Base-by-base conservation (phyloP, 2,888 invertebrate species). In the Rotaria magnacalcarata region DNA sequence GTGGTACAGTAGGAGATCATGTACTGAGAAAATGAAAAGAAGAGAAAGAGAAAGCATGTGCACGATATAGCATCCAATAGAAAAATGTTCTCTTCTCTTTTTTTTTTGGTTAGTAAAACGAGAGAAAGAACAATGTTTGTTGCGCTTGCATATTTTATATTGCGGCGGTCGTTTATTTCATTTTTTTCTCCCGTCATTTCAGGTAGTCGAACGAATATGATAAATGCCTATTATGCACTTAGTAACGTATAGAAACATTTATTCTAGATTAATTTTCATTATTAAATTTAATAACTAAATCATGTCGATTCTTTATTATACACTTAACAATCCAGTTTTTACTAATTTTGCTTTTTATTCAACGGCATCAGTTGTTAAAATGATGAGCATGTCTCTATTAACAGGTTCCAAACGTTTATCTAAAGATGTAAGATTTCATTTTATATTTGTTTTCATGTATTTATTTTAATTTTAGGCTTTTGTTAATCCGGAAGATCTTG, bases 331-430 rank as follows among this genome's bases (percentile, higher is more conserved):
- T 47, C n/a, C 80, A 80, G 47, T 47, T n/a, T 80, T 80, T 47
- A n/a, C 80, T 11, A 80, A 80, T n/a, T 80, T 80, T 47, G 47
- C 80, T 10, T 80, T 80, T 80, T 80, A 80, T 80, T 80, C 80
- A 47, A 80, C 80, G 11, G 80, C 80, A 10, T 24, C 47, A 10
- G 80, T 47, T 80, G 43, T 80, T 24, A 80, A 80, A 80, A 80
- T 80, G 80, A 80, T 80, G 80, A 7, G 80, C 24, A 10, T 80
- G 47, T 47, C 80, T 24, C 24, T n/a, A 11, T 47, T 80, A 10
- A 80, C 80, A 80, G 7, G 4, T 14, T 19, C n/a, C 14, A 80
- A 47, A 80, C 80, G 80, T 4, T 41, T 80, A 8, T 80, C 80
- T 11, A 67, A 67, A 27, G 67, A 67, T 41, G 67, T 67, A 67